phyloP scores from a whole-genome alignment of 2,888 invertebrate species.

The Noctua fimbriata region DNA sequence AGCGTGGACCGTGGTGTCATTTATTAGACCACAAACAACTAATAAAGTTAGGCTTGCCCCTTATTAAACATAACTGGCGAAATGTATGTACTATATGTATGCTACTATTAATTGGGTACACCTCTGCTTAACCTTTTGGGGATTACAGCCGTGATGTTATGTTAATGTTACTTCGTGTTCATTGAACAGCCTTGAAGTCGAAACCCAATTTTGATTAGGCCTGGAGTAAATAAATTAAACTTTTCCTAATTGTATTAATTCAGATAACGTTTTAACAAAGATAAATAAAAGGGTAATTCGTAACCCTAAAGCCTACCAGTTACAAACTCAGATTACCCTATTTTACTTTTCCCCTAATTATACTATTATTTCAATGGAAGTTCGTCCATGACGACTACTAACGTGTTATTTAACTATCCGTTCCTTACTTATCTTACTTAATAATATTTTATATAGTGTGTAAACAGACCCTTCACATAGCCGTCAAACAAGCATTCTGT shows the following conservation, averaged over 20 bases:
- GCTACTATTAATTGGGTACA: no score
- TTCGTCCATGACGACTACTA: background rate
- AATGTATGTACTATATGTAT: no score
- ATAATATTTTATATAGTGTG: no score
- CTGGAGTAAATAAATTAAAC: conserved; percentile 14
- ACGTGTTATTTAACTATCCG: background rate
- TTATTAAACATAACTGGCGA: no score
- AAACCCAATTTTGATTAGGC: conserved; percentile 43
- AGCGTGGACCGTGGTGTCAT: no score
- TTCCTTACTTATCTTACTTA: no score
- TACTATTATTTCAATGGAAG: background rate
- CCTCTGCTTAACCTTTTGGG: no score
- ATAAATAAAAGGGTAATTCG: conserved; percentile 2
- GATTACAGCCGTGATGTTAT: background rate
- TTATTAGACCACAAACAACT: no score
- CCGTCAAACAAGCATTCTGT: no score
- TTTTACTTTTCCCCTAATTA: background rate
- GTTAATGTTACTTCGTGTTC: conserved; percentile 50
- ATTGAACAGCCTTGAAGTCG: conserved; percentile 14
- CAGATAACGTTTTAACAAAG: conserved; percentile 21
- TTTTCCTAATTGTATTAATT: conserved; percentile 33
- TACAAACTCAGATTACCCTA: background rate
- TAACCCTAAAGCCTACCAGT: background rate
- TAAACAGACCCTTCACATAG: no score
- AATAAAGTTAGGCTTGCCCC: no score